Conservation (phyloP, 2,113 vertebrate species). For the Leptobrachium leishanense region DNA sequence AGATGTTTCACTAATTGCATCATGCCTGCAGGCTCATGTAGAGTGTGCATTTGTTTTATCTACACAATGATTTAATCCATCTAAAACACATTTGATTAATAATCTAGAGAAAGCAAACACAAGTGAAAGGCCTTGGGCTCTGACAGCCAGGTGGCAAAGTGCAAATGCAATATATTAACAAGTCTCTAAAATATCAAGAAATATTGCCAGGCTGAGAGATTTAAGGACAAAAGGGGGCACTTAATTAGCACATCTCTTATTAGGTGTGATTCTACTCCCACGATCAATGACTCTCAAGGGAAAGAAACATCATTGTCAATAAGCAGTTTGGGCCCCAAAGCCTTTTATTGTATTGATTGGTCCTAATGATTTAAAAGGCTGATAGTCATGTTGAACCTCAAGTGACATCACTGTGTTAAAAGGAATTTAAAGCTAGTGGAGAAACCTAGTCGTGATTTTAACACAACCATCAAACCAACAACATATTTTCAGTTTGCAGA, state of each 20-base stretch:
- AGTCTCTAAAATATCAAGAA: background rate
- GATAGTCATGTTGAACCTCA: background rate
- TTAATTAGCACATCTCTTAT: background rate
- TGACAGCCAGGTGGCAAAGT: background rate
- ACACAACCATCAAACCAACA: slow-evolving; percentile 37
- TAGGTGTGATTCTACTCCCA: background rate
- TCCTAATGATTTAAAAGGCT: background rate
- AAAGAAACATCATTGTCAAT: background rate
- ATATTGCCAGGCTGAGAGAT: background rate
- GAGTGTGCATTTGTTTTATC: too few species aligned
- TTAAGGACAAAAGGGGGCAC: background rate
- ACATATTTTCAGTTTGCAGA: slow-evolving; percentile 35
- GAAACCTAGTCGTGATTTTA: slow-evolving; percentile 36
- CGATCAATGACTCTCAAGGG: background rate
- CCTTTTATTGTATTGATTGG: slow-evolving; percentile 4
- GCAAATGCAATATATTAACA: background rate
- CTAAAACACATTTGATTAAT: background rate
- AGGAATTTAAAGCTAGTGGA: background rate
- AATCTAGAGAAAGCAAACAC: background rate
- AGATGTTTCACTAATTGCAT: too few species aligned
- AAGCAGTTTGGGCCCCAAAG: background rate
- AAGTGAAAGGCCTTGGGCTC: background rate
- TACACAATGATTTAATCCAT: too few species aligned
- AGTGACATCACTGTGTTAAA: background rate
- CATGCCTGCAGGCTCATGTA: too few species aligned